phyloP scores from a whole-genome alignment of 2,113 vertebrate genomes.

The Aepyceros melampus region DNA sequence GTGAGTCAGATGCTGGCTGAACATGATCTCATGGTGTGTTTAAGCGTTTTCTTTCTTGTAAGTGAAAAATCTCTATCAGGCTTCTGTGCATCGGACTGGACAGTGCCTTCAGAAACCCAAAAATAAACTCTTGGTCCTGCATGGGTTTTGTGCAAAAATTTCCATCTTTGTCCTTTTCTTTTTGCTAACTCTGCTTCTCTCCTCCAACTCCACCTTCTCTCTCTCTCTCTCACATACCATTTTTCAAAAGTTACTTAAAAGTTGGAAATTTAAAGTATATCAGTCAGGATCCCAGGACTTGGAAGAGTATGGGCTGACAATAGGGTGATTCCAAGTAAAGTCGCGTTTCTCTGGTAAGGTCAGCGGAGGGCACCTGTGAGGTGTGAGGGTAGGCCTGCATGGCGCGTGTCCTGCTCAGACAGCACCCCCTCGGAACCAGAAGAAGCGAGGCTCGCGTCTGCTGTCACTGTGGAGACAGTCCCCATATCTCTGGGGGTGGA shows the following conservation, averaged over 20 bases:
- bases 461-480: neutral
- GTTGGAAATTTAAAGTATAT: neutral
- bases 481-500: neutral
- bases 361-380: neutral
- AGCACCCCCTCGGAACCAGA: fast-evolving
- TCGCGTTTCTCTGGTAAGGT: neutral
- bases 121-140: neutral
- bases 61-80: neutral
- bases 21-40: neutral
- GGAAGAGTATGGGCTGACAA: neutral
- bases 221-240: neutral
- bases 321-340: neutral
- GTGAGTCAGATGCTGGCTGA: neutral
- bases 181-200: neutral
- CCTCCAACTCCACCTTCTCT: neutral
- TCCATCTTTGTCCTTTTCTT: neutral
- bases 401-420: neutral
- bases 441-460: neutral
- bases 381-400: neutral
- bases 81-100: neutral
- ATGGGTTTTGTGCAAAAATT: neutral
- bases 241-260: neutral
- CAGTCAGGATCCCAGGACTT: neutral
- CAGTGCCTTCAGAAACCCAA: neutral
- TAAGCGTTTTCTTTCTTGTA: neutral